Evolutionary conservation across 1,140 invertebrate species (phyloP).

Genomic region (Stegodyphus dumicola): DNA sequence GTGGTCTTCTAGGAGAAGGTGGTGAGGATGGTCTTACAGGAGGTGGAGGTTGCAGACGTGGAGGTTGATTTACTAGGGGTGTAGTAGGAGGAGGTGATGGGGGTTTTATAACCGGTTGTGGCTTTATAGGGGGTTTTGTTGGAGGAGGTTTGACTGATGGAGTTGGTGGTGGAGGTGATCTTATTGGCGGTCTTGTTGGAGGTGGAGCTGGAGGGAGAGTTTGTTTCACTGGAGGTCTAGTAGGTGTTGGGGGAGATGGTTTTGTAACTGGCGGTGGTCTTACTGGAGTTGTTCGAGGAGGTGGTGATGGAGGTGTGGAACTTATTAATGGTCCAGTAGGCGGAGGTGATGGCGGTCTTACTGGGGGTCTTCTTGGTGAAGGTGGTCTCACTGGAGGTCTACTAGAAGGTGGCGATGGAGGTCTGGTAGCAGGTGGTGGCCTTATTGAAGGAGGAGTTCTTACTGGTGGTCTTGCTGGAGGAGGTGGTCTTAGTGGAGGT

Average conservation of each 20-base stretch:
- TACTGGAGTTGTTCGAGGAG: not conserved
- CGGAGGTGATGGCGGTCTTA: conserved; percentile 17
- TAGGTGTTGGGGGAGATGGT: conserved; percentile 19
- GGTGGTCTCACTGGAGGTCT: not conserved
- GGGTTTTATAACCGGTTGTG: too few relatives aligned
- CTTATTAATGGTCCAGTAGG: conserved; percentile 35
- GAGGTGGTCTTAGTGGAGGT: conserved; percentile 4
- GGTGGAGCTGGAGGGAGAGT: conserved; percentile 18
- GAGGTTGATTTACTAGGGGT: not conserved
- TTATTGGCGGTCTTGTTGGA: not conserved
- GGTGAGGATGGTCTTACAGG: conserved; percentile 4
- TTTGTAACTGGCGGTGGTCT: conserved; percentile 19
- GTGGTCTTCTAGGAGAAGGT: not conserved
- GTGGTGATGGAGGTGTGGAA: conserved; percentile 6
- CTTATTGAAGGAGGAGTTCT: conserved; percentile 1
- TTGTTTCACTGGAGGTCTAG: conserved; percentile 23
- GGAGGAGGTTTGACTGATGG: not conserved
- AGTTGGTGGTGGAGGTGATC: conserved; percentile 7
- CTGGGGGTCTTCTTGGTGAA: not conserved
- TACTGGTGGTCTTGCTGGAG: not conserved
- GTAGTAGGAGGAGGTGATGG: not conserved
- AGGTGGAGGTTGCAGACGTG: not conserved
- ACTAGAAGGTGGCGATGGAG: not conserved
- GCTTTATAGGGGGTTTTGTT: not conserved
- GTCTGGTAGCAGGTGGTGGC: not conserved